Evolutionary conservation across 2,797 vertebrate species (phyloP), one percentile per base, ranked within the genome.

Genomic region (Prunella strophiata): DNA sequence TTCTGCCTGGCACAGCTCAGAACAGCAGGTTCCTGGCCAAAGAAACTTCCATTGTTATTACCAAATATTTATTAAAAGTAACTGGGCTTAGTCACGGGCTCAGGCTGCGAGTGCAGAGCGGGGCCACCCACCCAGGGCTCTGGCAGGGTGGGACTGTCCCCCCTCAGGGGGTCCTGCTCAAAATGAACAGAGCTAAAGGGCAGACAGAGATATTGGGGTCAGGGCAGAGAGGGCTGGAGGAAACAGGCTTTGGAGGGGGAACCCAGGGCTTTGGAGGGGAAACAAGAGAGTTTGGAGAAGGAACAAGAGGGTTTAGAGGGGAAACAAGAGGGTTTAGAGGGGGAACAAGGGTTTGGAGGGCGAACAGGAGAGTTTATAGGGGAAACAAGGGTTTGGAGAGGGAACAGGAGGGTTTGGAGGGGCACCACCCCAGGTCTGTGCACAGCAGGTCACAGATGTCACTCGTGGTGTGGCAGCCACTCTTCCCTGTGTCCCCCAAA

Each of bases 51-150:
- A 47, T 36, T 58, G 82, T 52, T 68, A 55, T 85, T 76, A 67
- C 59, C 93, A 61, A 88, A 63, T 66, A 85, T 58, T 92, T 87
- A 92, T 92, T 76, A 88, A 92, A 89, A 91, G 75, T n/a, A 89
- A 45, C 81, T 23, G 23, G 94, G 85, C 50, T 94, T 50, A 82
- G 91, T 89, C 74, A 85, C 5, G 1, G 25, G 81, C 81, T 86
- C 92, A 27, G 89, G 78, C 87, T 48, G 63, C 16, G 91, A 57
- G 59, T 74, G 94, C 59, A 11, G 84, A 68, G 67, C 51, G 1
- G 70, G 45, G 29, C 29, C 5, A 0, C 36, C 1, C 6, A 4
- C 12, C 79, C 4, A 0, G 54, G 6, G 59, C 87, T 93, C 59
- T 87, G 78, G 42, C 83, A 81, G 81, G 30, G 72, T 38, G 85